A percentile compares a stretch with the other conserved stretches of the same genome.
Evolutionary conservation across 2,888 invertebrate genomes (phyloP).

Genomic region (Caenorhabditis macrosperma): DNA sequence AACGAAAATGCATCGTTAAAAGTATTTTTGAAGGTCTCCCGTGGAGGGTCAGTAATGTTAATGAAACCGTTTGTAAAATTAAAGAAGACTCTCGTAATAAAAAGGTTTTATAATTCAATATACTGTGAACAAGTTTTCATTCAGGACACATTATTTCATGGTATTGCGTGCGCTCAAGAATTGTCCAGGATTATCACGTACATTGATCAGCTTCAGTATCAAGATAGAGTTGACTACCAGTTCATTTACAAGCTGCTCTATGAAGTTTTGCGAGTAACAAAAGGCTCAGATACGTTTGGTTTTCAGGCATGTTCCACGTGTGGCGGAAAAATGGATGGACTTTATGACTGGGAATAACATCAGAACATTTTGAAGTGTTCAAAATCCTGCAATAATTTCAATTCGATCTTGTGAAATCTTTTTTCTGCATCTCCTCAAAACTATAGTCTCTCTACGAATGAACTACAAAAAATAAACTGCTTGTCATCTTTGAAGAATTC

Average conservation of each 20-base stretch:
- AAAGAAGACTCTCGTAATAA: constrained; percentile 68
- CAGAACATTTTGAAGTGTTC: too few species aligned
- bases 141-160: constrained; percentile 49
- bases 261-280: constrained; percentile 36
- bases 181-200: constrained; percentile 70
- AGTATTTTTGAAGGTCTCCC: constrained; percentile 63
- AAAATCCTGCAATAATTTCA: too few species aligned
- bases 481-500: too few species aligned
- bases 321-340: constrained; percentile 62
- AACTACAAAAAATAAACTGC: too few species aligned
- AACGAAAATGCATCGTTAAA: background rate
- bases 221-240: constrained; percentile 69
- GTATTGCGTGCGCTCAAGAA: constrained; percentile 60
- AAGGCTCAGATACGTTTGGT: background rate
- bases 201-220: constrained; percentile 69
- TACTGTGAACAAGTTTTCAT: too few species aligned
- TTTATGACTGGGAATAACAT: constrained; percentile 76
- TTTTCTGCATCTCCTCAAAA: too few species aligned
- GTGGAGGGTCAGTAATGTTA: constrained; percentile 63
- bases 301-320: constrained; percentile 36
- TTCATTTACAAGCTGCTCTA: constrained; percentile 66
- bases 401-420: too few species aligned
- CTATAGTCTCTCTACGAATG: too few species aligned
- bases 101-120: constrained; percentile 25
- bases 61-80: constrained; percentile 63